Percentiles rank a stretch among this genome's conserved stretches.
These are phyloP conservation scores for Anolis sagrei DNA, from an alignment of 2,113 vertebrate genomes.

Conservation along the genomic window DNA sequence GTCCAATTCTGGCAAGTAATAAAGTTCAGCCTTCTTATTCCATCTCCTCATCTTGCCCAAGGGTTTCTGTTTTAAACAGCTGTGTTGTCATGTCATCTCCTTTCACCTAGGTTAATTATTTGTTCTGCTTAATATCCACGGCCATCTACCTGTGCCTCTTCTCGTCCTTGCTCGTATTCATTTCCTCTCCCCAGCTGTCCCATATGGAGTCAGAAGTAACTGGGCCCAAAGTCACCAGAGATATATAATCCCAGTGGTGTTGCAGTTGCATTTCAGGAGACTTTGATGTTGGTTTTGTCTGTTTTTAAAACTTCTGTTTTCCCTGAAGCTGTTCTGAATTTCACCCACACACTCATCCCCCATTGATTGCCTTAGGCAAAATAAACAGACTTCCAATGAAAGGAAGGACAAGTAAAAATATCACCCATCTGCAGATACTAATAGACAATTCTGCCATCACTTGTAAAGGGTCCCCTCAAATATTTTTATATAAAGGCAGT, in stretches of 20 bases:
- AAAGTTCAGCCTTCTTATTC: rapidly evolving
- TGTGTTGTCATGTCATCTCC: background rate
- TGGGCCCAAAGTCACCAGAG: background rate
- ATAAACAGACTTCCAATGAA: background rate
- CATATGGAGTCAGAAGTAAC: background rate
- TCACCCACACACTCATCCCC: constrained; percentile 1
- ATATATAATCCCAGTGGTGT: background rate
- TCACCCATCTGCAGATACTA: background rate
- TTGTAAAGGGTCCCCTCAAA: too few relatives aligned
- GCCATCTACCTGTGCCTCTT: background rate
- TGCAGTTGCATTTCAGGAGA: background rate
- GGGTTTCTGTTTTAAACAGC: background rate
- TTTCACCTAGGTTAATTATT: background rate
- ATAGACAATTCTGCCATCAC: background rate
- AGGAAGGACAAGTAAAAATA: background rate
- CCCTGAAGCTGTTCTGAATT: background rate
- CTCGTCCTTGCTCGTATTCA: background rate
- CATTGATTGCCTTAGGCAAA: constrained; percentile 2
- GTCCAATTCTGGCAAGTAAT: background rate
- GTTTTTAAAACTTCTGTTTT: background rate
- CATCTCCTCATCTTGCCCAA: rapidly evolving
- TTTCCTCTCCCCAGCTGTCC: background rate
- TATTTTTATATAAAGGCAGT: too few relatives aligned
- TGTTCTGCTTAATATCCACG: background rate
- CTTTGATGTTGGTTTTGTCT: background rate